Conservation (phyloP, 2,888 invertebrate species). For the Ormia ochracea region DNA sequence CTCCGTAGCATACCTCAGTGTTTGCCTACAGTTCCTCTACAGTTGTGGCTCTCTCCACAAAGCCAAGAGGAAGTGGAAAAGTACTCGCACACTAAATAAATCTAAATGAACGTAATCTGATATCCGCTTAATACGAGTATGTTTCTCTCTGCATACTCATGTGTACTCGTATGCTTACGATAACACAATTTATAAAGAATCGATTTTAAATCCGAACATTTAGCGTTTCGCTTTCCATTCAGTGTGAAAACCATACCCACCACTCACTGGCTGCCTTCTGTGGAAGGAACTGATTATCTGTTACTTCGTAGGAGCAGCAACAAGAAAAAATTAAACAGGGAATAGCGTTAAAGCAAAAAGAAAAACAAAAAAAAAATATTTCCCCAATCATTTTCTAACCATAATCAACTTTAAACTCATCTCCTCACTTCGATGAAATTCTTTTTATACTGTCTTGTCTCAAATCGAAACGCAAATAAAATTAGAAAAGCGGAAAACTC, state of each 20-base stretch:
- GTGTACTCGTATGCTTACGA: neutral
- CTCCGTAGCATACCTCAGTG: neutral
- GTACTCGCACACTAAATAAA: slow-evolving; percentile 28
- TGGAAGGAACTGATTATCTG: slow-evolving; percentile 46
- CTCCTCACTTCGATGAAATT: slow-evolving; percentile 7
- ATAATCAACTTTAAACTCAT: slow-evolving; percentile 51
- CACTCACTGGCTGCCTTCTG: slow-evolving; percentile 38
- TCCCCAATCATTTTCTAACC: slow-evolving; percentile 57
- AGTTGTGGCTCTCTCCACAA: slow-evolving; percentile 28
- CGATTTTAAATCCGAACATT: neutral
- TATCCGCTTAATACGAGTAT: slow-evolving; percentile 56
- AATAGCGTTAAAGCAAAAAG: neutral
- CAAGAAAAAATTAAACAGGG: too few species aligned
- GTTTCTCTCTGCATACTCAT: too few species aligned
- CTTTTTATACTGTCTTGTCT: neutral
- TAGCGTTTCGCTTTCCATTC: neutral
- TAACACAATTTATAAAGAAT: neutral
- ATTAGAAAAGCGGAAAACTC: slow-evolving; percentile 7
- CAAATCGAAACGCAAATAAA: neutral
- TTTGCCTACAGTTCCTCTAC: slow-evolving; percentile 32
- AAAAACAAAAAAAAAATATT: slow-evolving; percentile 24
- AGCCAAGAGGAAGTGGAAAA: slow-evolving; percentile 50
- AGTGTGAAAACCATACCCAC: slow-evolving; percentile 28
- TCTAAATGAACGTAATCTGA: slow-evolving; percentile 57
- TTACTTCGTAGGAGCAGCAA: slow-evolving; percentile 13